Conservation (phyloP, 2,797 vertebrate species). For the Gorsachius magnificus region DNA sequence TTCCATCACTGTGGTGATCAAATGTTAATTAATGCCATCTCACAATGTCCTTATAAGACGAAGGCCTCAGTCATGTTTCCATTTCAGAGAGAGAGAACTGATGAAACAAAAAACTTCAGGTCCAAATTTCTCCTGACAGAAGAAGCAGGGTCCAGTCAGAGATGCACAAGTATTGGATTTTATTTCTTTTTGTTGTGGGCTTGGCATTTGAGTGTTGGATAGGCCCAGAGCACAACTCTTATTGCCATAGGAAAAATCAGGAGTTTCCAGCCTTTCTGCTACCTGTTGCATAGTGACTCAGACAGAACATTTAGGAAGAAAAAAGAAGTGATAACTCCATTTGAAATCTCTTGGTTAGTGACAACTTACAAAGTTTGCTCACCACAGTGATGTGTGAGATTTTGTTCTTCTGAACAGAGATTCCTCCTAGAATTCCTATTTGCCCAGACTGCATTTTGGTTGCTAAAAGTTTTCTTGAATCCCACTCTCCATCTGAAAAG, state of each 20-base stretch:
- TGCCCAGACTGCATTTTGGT: neutral
- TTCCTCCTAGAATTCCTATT: neutral
- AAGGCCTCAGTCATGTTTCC: accelerated
- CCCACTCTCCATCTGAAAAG: neutral
- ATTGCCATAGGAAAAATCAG: neutral
- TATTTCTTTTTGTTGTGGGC: no score
- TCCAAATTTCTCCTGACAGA: neutral
- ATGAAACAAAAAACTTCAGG: neutral
- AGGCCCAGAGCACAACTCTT: neutral
- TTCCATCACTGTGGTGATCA: neutral
- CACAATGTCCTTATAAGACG: neutral
- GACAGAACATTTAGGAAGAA: neutral
- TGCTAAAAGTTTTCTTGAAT: neutral
- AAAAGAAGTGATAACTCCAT: neutral
- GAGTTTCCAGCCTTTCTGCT: neutral
- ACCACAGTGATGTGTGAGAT: accelerated
- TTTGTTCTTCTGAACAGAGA: neutral
- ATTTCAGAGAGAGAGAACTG: neutral
- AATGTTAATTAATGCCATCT: neutral
- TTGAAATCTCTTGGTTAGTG: neutral
- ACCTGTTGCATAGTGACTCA: neutral
- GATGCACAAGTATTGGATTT: neutral
- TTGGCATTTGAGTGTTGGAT: neutral
- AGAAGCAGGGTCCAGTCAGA: neutral
- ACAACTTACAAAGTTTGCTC: neutral